These are phyloP conservation scores for Leptopilina myrica DNA, from an alignment of 2,888 invertebrate species.

Conservation along the genomic window DNA sequence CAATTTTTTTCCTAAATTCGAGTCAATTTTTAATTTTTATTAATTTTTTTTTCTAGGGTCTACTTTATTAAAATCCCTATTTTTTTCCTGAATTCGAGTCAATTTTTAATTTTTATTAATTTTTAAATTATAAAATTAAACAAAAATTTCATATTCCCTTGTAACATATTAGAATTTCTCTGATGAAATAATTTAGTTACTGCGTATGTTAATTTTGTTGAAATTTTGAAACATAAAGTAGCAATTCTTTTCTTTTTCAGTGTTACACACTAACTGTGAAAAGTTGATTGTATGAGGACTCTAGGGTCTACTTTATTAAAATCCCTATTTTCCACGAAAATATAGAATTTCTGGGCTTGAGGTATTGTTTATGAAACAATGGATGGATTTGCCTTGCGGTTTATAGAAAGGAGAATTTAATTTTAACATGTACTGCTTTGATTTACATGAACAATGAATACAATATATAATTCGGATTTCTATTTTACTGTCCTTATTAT, in stretches of 20 bases:
- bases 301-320: slow-evolving; percentile 29
- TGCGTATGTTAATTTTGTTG: too few relatives aligned
- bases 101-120: too few relatives aligned
- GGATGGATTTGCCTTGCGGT: slow-evolving; percentile 16
- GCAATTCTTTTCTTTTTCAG: not conserved
- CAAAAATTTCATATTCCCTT: too few relatives aligned
- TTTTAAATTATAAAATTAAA: too few relatives aligned
- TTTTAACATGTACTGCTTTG: slow-evolving; percentile 27
- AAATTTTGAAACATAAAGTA: not conserved
- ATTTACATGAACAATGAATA: slow-evolving; percentile 28
- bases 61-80: too few relatives aligned
- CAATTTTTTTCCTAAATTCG: too few relatives aligned
- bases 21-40: too few relatives aligned
- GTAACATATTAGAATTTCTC: too few relatives aligned
- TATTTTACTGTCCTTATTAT: slow-evolving; percentile 4
- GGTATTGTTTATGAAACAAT: slow-evolving; percentile 39
- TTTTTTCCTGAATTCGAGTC: too few relatives aligned
- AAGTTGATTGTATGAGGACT: slow-evolving; percentile 22
- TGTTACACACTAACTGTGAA: slow-evolving; percentile 1
- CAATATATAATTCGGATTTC: not conserved
- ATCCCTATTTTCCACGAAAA: slow-evolving; percentile 22
- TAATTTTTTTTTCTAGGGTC: too few relatives aligned
- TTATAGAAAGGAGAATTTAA: slow-evolving; percentile 24
- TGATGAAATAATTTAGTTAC: too few relatives aligned
- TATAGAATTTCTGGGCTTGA: not conserved